Evolutionary conservation across 2,888 invertebrate genomes (phyloP).

Genomic region (Pseudococcus viburni): DNA sequence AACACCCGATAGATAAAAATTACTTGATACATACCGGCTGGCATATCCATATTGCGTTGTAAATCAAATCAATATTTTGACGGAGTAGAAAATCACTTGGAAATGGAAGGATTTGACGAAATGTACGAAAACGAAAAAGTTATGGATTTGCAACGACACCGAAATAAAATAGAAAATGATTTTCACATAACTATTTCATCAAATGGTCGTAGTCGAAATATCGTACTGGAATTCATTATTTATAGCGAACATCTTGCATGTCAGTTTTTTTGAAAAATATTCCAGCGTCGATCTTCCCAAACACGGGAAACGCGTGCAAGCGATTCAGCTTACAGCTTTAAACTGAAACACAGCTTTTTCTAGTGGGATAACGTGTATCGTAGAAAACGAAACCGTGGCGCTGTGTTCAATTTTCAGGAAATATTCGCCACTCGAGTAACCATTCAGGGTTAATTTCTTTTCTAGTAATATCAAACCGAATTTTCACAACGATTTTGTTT

Average conservation of each 20-base stretch:
- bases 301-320: constrained; percentile 44
- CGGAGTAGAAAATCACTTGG: constrained; percentile 2
- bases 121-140: neutral
- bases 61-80: constrained; percentile 60
- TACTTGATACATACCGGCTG: constrained; percentile 52
- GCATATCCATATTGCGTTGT: constrained; percentile 61
- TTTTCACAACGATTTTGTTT: neutral
- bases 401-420: constrained; percentile 16
- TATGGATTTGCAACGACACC: neutral
- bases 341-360: constrained; percentile 49
- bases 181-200: neutral
- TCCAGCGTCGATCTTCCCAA: neutral
- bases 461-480: neutral
- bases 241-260: constrained; percentile 36
- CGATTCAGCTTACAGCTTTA: constrained; percentile 56
- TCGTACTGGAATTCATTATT: constrained; percentile 14
- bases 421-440: constrained; percentile 1
- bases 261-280: neutral
- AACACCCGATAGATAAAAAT: neutral
- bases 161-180: neutral
- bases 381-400: constrained; percentile 24
- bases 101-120: neutral
- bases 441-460: neutral
- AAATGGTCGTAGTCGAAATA: neutral
- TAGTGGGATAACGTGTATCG: constrained; percentile 24